A percentile compares a stretch with the other conserved stretches of the same genome.
These are phyloP conservation scores for Alectura lathami DNA, from an alignment of 2,113 vertebrate species.

Conservation along the genomic window DNA sequence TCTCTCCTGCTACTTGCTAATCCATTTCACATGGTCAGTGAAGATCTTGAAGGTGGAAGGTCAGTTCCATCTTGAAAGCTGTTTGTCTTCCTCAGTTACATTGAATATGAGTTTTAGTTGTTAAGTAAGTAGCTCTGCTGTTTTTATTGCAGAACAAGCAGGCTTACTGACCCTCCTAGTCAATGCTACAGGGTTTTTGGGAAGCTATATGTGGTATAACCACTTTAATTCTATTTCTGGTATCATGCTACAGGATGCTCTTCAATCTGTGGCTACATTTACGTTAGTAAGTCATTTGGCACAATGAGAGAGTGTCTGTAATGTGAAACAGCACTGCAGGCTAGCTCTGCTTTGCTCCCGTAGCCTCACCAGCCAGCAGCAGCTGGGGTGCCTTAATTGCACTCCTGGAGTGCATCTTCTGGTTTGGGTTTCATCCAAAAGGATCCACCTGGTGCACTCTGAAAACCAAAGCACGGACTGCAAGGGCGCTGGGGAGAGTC, in stretches of 20 bases:
- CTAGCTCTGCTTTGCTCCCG: neutral
- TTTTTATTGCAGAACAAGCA: neutral
- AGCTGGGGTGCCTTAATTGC: neutral
- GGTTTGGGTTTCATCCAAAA: neutral
- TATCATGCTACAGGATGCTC: neutral
- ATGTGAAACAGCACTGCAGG: neutral
- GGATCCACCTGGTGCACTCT: slow-evolving; percentile 6
- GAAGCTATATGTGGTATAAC: neutral
- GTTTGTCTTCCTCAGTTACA: neutral
- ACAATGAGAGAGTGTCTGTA: neutral
- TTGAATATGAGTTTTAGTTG: neutral
- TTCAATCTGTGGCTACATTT: neutral
- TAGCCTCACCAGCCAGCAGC: neutral
- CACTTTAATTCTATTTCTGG: neutral
- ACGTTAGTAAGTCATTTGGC: neutral
- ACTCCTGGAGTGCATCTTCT: neutral
- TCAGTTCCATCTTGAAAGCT: neutral
- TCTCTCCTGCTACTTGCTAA: neutral
- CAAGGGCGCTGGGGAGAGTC: neutral
- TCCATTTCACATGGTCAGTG: neutral
- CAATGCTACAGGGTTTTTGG: neutral
- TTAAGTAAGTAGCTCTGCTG: neutral
- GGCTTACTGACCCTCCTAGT: neutral
- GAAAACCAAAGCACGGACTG: neutral
- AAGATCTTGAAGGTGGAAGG: neutral